A percentile compares a stretch with the other conserved stretches of the same genome.
Evolutionary conservation across 2,888 invertebrate genomes (phyloP).

Genomic region (Drosophila meridiana): DNA sequence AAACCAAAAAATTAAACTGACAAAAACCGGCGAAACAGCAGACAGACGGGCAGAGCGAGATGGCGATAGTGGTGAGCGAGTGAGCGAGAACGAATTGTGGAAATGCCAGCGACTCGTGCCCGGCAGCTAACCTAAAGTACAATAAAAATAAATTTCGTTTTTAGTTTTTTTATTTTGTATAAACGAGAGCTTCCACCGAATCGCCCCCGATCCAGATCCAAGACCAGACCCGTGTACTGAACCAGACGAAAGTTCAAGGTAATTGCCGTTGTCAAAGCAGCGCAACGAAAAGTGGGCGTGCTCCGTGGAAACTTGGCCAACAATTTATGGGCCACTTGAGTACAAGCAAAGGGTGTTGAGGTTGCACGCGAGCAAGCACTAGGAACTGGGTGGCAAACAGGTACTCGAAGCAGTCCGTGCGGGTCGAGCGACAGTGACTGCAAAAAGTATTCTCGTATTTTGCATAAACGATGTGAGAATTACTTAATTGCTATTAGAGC

Average conservation of each 20-base stretch:
- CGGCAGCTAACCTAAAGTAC: conserved; percentile 58
- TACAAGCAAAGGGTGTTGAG: conserved; percentile 81
- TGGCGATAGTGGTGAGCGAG: conserved; percentile 1
- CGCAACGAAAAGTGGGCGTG: conserved; percentile 75
- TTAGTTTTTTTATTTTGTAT: conserved; percentile 43
- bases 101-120: conserved; percentile 48
- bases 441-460: conserved; percentile 60
- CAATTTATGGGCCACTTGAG: conserved; percentile 80
- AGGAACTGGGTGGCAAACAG: conserved; percentile 36
- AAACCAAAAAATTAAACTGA: conserved; percentile 76
- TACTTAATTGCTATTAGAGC: conserved; percentile 74
- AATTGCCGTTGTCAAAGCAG: conserved; percentile 80
- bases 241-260: conserved; percentile 75
- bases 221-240: background rate
- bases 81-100: conserved; percentile 4
- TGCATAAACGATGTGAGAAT: conserved; percentile 81
- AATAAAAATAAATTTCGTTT: conserved; percentile 72
- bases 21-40: conserved; percentile 46
- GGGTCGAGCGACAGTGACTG: conserved; percentile 16
- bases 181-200: conserved; percentile 46
- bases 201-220: conserved; percentile 8
- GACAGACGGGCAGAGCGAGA: background rate
- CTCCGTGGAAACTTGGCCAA: conserved; percentile 73
- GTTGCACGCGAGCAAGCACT: conserved; percentile 78
- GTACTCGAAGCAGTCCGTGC: conserved; percentile 10